Evolutionary conservation across 2,797 vertebrate species (phyloP).

Genomic region (Peromyscus eremicus): DNA sequence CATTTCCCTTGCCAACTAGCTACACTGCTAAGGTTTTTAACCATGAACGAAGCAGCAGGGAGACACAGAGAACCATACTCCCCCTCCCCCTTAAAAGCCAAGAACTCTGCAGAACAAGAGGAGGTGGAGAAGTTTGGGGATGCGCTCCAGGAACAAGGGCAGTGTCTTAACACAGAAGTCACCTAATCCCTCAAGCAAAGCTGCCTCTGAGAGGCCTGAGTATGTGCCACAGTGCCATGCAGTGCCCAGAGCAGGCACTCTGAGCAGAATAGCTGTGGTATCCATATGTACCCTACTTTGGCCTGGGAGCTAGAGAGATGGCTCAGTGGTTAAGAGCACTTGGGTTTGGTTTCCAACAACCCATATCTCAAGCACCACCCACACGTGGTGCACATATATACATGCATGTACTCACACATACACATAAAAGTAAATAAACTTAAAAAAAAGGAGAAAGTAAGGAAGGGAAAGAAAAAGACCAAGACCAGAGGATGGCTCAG

Average conservation of each 20-base stretch:
- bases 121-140: neutral
- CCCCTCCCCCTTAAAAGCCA: rapidly evolving
- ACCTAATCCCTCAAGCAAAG: neutral
- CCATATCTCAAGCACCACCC: neutral
- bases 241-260: neutral
- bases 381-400: neutral
- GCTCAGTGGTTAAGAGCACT: neutral
- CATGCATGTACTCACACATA: neutral
- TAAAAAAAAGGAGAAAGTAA: neutral
- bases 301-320: neutral
- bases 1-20: neutral
- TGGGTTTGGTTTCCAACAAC: neutral
- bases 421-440: neutral
- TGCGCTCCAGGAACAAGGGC: neutral
- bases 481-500: neutral
- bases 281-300: neutral
- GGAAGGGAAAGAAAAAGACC: neutral
- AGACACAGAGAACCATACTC: neutral
- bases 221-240: neutral
- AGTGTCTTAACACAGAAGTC: neutral
- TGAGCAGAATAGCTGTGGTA: neutral
- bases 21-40: neutral
- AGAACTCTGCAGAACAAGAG: neutral
- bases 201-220: neutral
- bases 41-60: neutral